Percentiles rank a stretch among this genome's conserved stretches.
Conservation (phyloP, 2,888 invertebrate genomes). For the Drosophila subsilvestris region DNA sequence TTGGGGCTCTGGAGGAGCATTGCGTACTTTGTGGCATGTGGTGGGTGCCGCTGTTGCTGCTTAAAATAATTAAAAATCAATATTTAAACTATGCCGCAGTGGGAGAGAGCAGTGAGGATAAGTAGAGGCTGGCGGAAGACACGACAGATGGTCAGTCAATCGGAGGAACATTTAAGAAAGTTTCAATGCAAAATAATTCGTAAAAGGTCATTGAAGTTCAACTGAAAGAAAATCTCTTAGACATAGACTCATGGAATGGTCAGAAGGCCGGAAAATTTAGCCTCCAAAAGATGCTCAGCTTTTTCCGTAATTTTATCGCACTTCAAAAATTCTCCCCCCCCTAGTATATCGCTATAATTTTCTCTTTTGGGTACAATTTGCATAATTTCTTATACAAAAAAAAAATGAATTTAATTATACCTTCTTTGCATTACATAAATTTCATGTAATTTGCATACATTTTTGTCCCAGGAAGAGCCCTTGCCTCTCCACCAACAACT, state of each 20-base stretch:
- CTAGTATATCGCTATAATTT: conserved; percentile 29
- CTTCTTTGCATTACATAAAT: conserved; percentile 58
- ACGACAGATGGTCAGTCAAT: background rate
- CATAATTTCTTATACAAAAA: conserved; percentile 58
- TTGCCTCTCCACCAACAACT: background rate
- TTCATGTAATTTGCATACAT: conserved; percentile 68
- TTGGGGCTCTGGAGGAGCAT: conserved; percentile 41
- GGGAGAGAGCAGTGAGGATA: conserved; percentile 22
- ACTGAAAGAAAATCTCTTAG: no score
- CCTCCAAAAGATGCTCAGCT: no score
- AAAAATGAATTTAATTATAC: conserved; percentile 70
- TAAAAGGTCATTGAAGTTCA: no score
- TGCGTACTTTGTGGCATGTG: conserved; percentile 70
- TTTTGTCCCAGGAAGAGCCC: conserved; percentile 20
- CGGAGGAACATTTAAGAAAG: background rate
- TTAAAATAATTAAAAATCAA: conserved; percentile 79
- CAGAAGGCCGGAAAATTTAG: no score
- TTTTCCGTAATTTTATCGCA: background rate
- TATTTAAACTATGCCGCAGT: conserved; percentile 65
- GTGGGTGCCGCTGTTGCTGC: conserved; percentile 51
- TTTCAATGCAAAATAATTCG: background rate
- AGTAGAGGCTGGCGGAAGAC: background rate
- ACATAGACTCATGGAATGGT: no score
- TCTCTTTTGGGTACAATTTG: conserved; percentile 49
- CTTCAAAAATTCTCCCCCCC: background rate